phyloP scores from a whole-genome alignment of 2,113 vertebrate species.

The Alethe diademata region DNA sequence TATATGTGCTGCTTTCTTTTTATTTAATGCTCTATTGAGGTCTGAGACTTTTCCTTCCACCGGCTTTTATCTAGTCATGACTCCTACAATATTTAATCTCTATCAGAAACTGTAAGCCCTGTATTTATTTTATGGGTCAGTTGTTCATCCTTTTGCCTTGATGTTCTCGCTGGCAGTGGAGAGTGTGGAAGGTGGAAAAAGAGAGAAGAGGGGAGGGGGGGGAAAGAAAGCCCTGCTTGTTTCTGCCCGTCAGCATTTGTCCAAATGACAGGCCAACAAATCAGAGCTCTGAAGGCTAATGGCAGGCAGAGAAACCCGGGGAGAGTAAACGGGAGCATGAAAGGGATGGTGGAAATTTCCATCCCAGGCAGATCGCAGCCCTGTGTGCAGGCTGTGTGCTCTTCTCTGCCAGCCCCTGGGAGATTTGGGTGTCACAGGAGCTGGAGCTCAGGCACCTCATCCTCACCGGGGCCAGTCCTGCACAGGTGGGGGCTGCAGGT shows the following conservation, averaged over 20 bases:
- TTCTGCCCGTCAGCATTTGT: slow-evolving; percentile 67
- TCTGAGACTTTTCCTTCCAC: slow-evolving; percentile 61
- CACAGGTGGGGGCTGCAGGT: background rate
- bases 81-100: slow-evolving; percentile 75
- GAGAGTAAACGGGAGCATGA: background rate
- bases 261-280: slow-evolving; percentile 73
- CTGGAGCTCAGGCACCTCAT: accelerated
- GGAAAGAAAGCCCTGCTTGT: slow-evolving; percentile 1
- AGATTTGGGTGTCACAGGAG: accelerated
- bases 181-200: background rate
- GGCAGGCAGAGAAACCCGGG: slow-evolving; percentile 59
- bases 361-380: background rate
- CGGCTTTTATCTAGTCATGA: slow-evolving; percentile 72
- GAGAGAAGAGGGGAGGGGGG: background rate
- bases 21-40: slow-evolving; percentile 40
- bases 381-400: background rate
- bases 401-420: background rate
- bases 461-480: accelerated
- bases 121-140: slow-evolving; percentile 73
- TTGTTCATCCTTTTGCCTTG: slow-evolving; percentile 69
- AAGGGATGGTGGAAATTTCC: slow-evolving; percentile 6
- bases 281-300: slow-evolving; percentile 55
- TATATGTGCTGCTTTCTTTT: slow-evolving; percentile 1
- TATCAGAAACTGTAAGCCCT: slow-evolving; percentile 70
- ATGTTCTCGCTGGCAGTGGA: slow-evolving; percentile 36